Conservation (phyloP, 1,140 invertebrate genomes). For the Apis mellifera region Amel_HAv3.1 CM009937.2:992001-992500, state of each 20-base stretch:
- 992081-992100: slow-evolving; percentile 13
- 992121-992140: slow-evolving; percentile 61
- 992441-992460: slow-evolving; percentile 29
- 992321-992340: slow-evolving; percentile 68
- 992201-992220: slow-evolving; percentile 67
- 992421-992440: slow-evolving; percentile 55
- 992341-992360: slow-evolving; percentile 53
- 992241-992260: slow-evolving; percentile 29
- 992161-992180: slow-evolving; percentile 62
- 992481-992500: no score
- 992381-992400: slow-evolving; percentile 57
- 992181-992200: slow-evolving; percentile 64
- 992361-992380: slow-evolving; percentile 17
- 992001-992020: slow-evolving; percentile 10
- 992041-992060: slow-evolving; percentile 3
- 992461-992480: not conserved
- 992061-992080: slow-evolving; percentile 37
- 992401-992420: slow-evolving; percentile 66
- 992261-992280: not conserved
- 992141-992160: slow-evolving; percentile 66
- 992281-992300: slow-evolving; percentile 61
- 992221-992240: slow-evolving; percentile 40
- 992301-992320: slow-evolving; percentile 65
- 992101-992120: not conserved
- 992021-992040: slow-evolving; percentile 7